Conservation (phyloP, 2,888 invertebrate species). For the Cinara cedri region DNA sequence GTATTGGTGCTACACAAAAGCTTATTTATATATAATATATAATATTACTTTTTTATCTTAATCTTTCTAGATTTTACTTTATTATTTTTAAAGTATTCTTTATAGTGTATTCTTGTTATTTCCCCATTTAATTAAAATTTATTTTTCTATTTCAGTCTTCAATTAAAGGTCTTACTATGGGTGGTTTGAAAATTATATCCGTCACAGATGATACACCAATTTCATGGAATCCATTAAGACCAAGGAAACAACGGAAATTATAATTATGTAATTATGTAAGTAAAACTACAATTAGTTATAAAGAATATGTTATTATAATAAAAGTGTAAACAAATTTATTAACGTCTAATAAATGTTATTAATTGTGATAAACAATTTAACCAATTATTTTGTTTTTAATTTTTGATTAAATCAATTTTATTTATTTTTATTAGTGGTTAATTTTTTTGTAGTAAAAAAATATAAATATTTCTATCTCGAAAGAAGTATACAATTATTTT, state of each 20-base stretch:
- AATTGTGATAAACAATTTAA: slow-evolving; percentile 6
- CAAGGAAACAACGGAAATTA: slow-evolving; percentile 83
- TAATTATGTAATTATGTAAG: slow-evolving; percentile 64
- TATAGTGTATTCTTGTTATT: too few species aligned
- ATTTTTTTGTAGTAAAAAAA: too few species aligned
- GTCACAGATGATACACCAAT: slow-evolving; percentile 90
- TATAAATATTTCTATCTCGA: background rate
- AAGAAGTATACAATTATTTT: too few species aligned
- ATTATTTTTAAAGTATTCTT: too few species aligned
- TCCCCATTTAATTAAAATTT: too few species aligned
- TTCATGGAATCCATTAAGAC: slow-evolving; percentile 80
- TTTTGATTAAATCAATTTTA: background rate
- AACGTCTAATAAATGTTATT: slow-evolving; percentile 23
- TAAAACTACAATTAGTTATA: slow-evolving; percentile 40
- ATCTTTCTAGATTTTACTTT: too few species aligned
- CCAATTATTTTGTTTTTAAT: slow-evolving; percentile 25
- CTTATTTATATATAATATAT: too few species aligned
- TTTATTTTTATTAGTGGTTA: background rate
- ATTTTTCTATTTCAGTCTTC: slow-evolving; percentile 71
- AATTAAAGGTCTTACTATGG: slow-evolving; percentile 91
- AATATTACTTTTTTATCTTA: too few species aligned
- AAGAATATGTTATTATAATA: background rate
- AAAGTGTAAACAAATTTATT: background rate
- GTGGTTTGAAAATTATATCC: slow-evolving; percentile 86
- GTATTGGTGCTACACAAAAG: too few species aligned